These are phyloP conservation scores for Lytechinus variegatus DNA, from an alignment of 35 echinoderm and acorn worm genomes.

Conservation along the genomic window DNA sequence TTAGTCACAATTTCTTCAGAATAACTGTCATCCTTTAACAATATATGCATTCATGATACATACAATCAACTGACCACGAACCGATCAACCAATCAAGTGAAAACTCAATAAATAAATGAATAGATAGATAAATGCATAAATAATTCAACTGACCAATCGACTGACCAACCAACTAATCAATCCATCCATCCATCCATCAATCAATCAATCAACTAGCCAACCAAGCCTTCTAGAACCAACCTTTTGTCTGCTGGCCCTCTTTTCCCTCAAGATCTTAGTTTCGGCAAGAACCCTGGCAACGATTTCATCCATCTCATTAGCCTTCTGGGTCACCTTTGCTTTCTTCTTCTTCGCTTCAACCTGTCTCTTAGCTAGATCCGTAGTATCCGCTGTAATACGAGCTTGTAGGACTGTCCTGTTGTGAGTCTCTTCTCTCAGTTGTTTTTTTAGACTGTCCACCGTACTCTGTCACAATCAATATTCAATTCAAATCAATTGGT, in stretches of 20 bases:
- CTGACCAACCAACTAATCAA: too few species aligned
- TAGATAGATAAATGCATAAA: too few species aligned
- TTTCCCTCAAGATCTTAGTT: conserved; percentile 61
- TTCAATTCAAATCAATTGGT: too few species aligned
- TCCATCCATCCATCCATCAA: too few species aligned
- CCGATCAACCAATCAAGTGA: too few species aligned
- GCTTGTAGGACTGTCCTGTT: conserved; percentile 91
- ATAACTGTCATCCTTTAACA: too few species aligned
- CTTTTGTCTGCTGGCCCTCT: conserved; percentile 63
- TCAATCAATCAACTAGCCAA: too few species aligned
- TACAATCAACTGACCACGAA: too few species aligned
- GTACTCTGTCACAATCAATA: conserved; percentile 33
- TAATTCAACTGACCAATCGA: too few species aligned
- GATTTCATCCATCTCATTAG: conserved; percentile 75
- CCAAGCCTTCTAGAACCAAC: conserved; percentile 16
- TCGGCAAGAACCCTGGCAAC: conserved; percentile 67
- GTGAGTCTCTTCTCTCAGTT: conserved; percentile 91
- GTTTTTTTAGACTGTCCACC: conserved; percentile 77
- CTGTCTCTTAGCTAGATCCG: conserved; percentile 86
- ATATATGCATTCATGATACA: too few species aligned
- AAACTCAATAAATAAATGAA: too few species aligned
- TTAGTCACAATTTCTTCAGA: background rate
- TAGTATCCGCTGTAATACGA: conserved; percentile 78
- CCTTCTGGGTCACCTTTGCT: conserved; percentile 78
- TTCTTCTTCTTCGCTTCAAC: conserved; percentile 91